Percentiles rank a stretch among this genome's conserved stretches.
These are phyloP conservation scores for Sarcoramphus papa DNA, from an alignment of 2,797 vertebrate species.

Conservation along the genomic window DNA sequence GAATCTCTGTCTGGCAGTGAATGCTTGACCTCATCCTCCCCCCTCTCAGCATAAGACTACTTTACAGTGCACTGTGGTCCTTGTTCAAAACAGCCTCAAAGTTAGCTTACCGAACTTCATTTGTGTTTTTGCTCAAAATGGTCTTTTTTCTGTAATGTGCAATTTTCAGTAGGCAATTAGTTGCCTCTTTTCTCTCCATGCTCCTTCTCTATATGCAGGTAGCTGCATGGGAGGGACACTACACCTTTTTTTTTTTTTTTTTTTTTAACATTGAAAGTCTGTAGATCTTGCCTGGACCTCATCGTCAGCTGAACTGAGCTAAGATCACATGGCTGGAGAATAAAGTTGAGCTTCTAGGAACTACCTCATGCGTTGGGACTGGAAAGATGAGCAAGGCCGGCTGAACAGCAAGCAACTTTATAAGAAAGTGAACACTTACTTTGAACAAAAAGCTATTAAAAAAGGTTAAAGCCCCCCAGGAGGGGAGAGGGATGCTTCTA, in stretches of 20 bases:
- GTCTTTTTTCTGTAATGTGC: background rate
- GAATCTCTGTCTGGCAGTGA: background rate
- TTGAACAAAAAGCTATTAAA: background rate
- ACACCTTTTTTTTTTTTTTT: background rate
- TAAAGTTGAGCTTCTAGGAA: background rate
- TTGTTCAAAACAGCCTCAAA: background rate
- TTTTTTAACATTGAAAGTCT: background rate
- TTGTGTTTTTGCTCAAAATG: background rate
- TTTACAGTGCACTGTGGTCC: background rate
- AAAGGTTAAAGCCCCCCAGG: background rate
- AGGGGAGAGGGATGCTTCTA: background rate
- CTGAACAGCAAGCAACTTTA: background rate
- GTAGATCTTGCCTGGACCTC: background rate
- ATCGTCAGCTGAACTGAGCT: background rate
- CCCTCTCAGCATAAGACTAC: background rate
- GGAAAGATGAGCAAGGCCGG: background rate
- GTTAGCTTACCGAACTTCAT: background rate
- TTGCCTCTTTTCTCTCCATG: background rate
- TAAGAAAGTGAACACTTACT: background rate
- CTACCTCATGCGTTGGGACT: background rate
- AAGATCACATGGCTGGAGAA: background rate
- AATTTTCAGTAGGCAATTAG: background rate
- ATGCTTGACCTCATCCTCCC: background rate
- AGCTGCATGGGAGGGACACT: background rate
- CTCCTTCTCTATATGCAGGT: accelerated